Percentiles rank a stretch among this genome's conserved stretches.
Evolutionary conservation across 1,140 invertebrate species (phyloP).

Genomic region (Monochamus saltuarius): DNA sequence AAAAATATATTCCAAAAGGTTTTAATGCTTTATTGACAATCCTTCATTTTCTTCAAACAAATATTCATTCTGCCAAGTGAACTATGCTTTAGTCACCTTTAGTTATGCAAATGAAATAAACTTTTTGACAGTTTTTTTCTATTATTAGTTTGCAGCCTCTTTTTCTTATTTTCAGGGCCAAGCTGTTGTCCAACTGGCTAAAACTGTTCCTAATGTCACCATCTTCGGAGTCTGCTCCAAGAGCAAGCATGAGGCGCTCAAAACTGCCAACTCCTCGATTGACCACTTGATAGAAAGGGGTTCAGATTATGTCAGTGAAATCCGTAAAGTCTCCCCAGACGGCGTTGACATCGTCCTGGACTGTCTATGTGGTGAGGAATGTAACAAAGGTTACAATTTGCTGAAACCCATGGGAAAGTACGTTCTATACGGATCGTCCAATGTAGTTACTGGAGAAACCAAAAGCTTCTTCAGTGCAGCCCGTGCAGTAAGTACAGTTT

Average conservation of each 20-base stretch:
- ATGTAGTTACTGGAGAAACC: conserved; percentile 83
- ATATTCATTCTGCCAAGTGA: too few species aligned
- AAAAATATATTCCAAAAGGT: too few species aligned
- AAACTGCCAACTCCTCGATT: conserved; percentile 66
- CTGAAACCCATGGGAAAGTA: conserved; percentile 90
- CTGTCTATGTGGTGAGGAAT: conserved; percentile 86
- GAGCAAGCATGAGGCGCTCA: conserved; percentile 79
- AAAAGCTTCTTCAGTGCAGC: conserved; percentile 87
- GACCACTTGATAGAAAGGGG: conserved; percentile 76
- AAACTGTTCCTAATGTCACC: conserved; percentile 78
- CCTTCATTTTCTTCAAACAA: too few species aligned
- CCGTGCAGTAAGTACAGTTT: conserved; percentile 68
- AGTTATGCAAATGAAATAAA: too few species aligned
- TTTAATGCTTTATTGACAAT: too few species aligned
- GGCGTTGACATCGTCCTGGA: conserved; percentile 88
- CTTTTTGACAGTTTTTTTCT: too few species aligned
- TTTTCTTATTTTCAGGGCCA: conserved; percentile 65
- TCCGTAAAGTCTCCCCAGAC: conserved; percentile 75
- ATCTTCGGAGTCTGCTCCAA: conserved; percentile 85
- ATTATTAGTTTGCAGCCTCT: too few species aligned
- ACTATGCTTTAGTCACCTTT: too few species aligned
- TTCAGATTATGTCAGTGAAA: conserved; percentile 78
- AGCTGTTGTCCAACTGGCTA: conserved; percentile 78
- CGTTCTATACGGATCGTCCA: conserved; percentile 83
- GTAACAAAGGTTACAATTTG: conserved; percentile 77